These are phyloP conservation scores for Hirudo medicinalis DNA, from an alignment of 1,140 invertebrate species.

Conservation along the genomic window DNA sequence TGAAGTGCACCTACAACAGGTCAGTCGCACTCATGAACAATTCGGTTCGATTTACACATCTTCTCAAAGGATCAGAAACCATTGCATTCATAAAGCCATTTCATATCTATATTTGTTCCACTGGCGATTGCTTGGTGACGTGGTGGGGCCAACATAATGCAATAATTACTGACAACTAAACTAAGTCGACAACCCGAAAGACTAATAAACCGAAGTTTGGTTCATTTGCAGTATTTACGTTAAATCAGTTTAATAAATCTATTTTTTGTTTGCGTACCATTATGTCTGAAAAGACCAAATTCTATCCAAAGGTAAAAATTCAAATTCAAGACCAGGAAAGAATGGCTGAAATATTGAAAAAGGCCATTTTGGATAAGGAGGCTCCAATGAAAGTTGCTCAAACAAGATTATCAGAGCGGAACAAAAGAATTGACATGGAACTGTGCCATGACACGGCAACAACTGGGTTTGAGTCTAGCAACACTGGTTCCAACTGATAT, in stretches of 20 bases:
- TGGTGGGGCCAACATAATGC: not conserved
- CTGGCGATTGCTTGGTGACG: too few species aligned
- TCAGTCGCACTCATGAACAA: slow-evolving; percentile 31
- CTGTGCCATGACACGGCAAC: slow-evolving; percentile 72
- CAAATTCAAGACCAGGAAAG: slow-evolving; percentile 79
- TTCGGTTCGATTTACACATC: not conserved
- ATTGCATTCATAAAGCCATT: too few species aligned
- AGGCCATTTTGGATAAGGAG: slow-evolving; percentile 72
- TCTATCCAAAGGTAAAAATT: slow-evolving; percentile 54
- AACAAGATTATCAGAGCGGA: slow-evolving; percentile 67
- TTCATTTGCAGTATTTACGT: too few species aligned
- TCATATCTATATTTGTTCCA: not conserved
- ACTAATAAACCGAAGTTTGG: too few species aligned
- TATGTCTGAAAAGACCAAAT: too few species aligned
- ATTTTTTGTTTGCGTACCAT: too few species aligned
- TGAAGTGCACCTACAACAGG: slow-evolving; percentile 68
- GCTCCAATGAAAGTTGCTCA: slow-evolving; percentile 77
- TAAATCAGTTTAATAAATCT: too few species aligned
- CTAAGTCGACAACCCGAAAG: too few species aligned
- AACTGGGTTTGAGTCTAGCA: slow-evolving; percentile 48
- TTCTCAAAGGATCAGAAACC: too few species aligned
- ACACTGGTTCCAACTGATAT: not conserved
- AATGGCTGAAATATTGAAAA: slow-evolving; percentile 64
- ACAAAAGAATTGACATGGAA: slow-evolving; percentile 69
- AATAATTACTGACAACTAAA: too few species aligned